Percentiles rank a stretch among this genome's conserved stretches.
phyloP scores from a whole-genome alignment of 2,888 invertebrate species.

The Sericinus montela region DNA sequence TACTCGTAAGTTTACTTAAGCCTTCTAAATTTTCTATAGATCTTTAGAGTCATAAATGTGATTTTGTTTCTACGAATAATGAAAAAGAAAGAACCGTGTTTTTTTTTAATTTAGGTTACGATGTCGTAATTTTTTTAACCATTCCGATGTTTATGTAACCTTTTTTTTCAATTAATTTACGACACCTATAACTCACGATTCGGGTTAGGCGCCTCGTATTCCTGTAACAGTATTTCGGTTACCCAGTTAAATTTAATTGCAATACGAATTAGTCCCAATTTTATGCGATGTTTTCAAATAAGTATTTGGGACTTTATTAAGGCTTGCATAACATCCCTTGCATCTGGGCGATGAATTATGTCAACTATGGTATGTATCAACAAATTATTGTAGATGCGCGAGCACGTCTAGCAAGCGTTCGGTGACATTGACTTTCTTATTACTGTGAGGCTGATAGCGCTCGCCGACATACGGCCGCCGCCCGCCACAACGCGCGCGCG shows the following conservation, averaged over 20 bases:
- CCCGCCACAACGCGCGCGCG: slow-evolving; percentile 71
- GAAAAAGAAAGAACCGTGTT: slow-evolving; percentile 69
- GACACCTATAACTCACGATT: slow-evolving; percentile 18
- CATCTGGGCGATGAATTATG: slow-evolving; percentile 5
- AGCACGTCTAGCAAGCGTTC: slow-evolving; percentile 49
- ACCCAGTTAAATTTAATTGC: slow-evolving; percentile 9
- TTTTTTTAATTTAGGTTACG: slow-evolving; percentile 45
- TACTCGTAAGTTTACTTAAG: too few species aligned
- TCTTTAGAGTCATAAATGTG: slow-evolving; percentile 3
- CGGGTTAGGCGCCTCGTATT: not conserved
- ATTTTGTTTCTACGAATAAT: slow-evolving; percentile 36
- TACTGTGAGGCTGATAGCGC: slow-evolving; percentile 55
- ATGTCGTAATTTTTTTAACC: slow-evolving; percentile 37
- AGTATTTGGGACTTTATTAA: not conserved
- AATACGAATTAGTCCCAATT: not conserved
- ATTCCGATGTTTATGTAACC: slow-evolving; percentile 50
- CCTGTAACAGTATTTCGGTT: not conserved
- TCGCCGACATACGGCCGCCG: slow-evolving; percentile 63
- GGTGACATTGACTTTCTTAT: slow-evolving; percentile 76
- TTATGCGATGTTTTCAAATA: not conserved
- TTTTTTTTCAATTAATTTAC: slow-evolving; percentile 30
- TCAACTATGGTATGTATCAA: slow-evolving; percentile 12
- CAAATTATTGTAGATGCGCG: slow-evolving; percentile 39
- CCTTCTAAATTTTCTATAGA: too few species aligned
- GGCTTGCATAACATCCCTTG: slow-evolving; percentile 4